Evolutionary conservation across 1,140 invertebrate genomes (phyloP).

Genomic region (Drosophila rhopaloa): DNA sequence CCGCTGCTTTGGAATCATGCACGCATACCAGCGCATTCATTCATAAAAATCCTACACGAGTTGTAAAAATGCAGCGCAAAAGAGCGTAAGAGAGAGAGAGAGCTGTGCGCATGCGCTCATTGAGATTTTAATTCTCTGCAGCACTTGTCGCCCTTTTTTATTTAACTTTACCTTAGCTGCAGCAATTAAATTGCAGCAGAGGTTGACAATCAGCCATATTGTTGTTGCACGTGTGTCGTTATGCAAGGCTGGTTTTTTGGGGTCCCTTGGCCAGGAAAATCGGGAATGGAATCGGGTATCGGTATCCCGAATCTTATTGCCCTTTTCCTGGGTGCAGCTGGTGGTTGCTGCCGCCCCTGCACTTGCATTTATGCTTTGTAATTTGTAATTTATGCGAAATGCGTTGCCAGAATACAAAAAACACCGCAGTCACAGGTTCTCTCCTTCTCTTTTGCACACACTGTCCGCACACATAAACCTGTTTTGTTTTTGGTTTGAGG

Average conservation of each 20-base stretch:
- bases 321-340: constrained; percentile 66
- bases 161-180: constrained; percentile 11
- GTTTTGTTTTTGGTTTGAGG: constrained; percentile 55
- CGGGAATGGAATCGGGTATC: constrained; percentile 30
- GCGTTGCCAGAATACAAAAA: constrained; percentile 77
- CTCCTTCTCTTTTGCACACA: constrained; percentile 7
- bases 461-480: constrained; percentile 57
- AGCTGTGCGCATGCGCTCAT: constrained; percentile 68
- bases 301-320: constrained; percentile 67
- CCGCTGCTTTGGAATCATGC: constrained; percentile 34
- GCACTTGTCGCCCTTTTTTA: constrained; percentile 52
- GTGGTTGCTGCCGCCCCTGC: constrained; percentile 30
- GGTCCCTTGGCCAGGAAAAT: constrained; percentile 31
- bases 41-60: constrained; percentile 81
- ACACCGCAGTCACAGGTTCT: constrained; percentile 36
- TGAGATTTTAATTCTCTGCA: constrained; percentile 23
- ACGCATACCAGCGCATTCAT: constrained; percentile 66
- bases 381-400: constrained; percentile 81
- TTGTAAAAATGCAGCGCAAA: constrained; percentile 72
- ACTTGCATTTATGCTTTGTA: constrained; percentile 32
- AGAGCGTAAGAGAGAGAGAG: background rate
- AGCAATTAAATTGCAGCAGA: constrained; percentile 50
- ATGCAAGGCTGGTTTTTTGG: constrained; percentile 69
- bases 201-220: constrained; percentile 74
- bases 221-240: constrained; percentile 65